phyloP scores from a whole-genome alignment of 1,140 invertebrate species.

The Hycleus cichorii region DNA sequence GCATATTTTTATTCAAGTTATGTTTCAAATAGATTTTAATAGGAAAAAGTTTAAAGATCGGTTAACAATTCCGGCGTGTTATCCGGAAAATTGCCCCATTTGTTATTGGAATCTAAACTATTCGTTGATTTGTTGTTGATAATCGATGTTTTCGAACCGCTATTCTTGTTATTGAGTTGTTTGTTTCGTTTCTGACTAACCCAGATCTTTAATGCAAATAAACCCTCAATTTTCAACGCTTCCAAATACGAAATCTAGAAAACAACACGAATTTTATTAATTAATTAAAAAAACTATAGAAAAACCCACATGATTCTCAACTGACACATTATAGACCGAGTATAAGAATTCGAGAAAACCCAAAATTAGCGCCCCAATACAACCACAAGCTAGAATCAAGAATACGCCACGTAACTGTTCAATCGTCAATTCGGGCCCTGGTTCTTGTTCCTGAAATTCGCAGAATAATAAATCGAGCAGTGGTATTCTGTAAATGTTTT shows the following conservation, averaged over 20 bases:
- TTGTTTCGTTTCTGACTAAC: slow-evolving; percentile 53
- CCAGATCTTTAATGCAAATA: slow-evolving; percentile 55
- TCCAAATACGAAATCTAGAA: slow-evolving; percentile 52
- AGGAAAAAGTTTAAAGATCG: too few species aligned
- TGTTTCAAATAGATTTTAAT: too few species aligned
- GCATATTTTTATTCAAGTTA: too few species aligned
- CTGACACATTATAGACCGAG: slow-evolving; percentile 67
- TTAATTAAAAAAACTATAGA: too few species aligned
- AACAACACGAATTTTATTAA: not conserved
- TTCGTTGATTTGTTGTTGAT: too few species aligned
- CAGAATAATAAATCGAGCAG: too few species aligned
- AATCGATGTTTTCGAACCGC: too few species aligned
- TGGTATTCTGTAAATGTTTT: too few species aligned
- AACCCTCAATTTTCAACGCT: slow-evolving; percentile 54
- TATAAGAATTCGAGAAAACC: slow-evolving; percentile 70
- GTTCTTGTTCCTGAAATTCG: slow-evolving; percentile 3
- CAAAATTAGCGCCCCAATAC: slow-evolving; percentile 54
- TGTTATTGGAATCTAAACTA: too few species aligned
- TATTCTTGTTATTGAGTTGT: not conserved
- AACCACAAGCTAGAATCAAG: slow-evolving; percentile 68
- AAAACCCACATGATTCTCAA: slow-evolving; percentile 58
- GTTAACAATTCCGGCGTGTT: too few species aligned
- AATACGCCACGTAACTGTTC: slow-evolving; percentile 78
- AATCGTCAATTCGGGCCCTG: slow-evolving; percentile 22
- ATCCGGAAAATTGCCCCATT: too few species aligned